A percentile compares a stretch with the other conserved stretches of the same genome.
Evolutionary conservation across 1,140 invertebrate species (phyloP).

Genomic region (Rhagoletis zephyria): DNA sequence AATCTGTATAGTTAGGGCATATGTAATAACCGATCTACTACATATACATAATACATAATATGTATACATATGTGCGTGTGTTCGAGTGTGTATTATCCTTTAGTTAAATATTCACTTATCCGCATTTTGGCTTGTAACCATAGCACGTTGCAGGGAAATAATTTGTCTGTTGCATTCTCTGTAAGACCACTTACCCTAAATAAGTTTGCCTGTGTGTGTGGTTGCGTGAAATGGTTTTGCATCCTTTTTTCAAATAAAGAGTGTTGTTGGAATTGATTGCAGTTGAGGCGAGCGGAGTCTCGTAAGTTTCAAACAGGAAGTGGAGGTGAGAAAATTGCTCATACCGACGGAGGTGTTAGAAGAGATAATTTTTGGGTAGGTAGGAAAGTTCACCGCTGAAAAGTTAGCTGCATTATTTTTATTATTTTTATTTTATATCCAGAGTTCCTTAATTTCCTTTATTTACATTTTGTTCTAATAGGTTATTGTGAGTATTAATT

Average conservation of each 20-base stretch:
- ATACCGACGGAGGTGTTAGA: not conserved
- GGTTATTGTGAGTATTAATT: too few relatives aligned
- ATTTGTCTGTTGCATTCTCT: not conserved
- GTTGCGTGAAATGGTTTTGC: not conserved
- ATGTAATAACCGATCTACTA: not conserved
- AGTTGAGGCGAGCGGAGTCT: not conserved
- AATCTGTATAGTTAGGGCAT: not conserved
- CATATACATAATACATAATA: not conserved
- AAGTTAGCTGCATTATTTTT: too few relatives aligned
- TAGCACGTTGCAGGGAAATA: slow-evolving; percentile 21
- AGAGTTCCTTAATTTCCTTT: too few relatives aligned
- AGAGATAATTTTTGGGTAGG: not conserved
- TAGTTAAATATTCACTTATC: slow-evolving; percentile 1
- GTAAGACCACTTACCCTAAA: not conserved
- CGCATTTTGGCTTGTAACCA: slow-evolving; percentile 20
- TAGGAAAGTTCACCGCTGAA: too few relatives aligned
- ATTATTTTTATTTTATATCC: too few relatives aligned
- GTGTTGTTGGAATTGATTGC: not conserved
- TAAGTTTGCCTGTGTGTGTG: not conserved
- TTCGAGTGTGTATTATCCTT: not conserved
- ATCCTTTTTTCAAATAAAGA: too few relatives aligned
- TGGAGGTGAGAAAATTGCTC: not conserved
- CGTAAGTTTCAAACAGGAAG: not conserved
- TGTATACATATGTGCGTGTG: not conserved
- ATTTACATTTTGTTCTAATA: too few relatives aligned